phyloP scores from a whole-genome alignment of 2,888 invertebrate species.

The Eustalomyia histrio region DNA sequence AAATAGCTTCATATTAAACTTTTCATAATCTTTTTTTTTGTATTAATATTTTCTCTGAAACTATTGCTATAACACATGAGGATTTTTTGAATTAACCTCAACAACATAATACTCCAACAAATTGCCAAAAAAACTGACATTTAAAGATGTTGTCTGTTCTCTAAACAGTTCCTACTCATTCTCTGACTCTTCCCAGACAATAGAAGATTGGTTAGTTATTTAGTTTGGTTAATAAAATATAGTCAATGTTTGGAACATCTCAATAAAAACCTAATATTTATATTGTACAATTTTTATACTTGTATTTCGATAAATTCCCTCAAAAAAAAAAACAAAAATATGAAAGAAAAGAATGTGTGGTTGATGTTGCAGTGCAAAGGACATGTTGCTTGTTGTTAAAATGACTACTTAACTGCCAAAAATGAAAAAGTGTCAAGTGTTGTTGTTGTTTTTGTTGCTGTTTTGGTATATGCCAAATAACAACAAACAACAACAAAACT shows the following conservation, averaged over 20 bases:
- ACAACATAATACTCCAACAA: slow-evolving; percentile 20
- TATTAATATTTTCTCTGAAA: not conserved
- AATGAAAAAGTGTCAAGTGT: slow-evolving; percentile 46
- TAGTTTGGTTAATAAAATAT: slow-evolving; percentile 45
- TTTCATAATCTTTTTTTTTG: not conserved
- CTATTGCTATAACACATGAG: not conserved
- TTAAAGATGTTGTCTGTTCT: slow-evolving; percentile 34
- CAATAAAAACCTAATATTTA: slow-evolving; percentile 15
- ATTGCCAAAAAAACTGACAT: slow-evolving; percentile 40
- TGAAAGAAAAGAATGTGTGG: slow-evolving; percentile 12
- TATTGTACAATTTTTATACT: not conserved
- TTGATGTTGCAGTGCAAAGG: slow-evolving; percentile 48
- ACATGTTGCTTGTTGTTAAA: slow-evolving; percentile 45
- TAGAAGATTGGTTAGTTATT: not conserved
- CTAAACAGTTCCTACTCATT: not conserved
- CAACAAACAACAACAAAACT: slow-evolving; percentile 35
- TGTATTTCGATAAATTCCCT: not conserved
- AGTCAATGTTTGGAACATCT: slow-evolving; percentile 32
- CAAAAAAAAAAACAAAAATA: not conserved
- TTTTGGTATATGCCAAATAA: slow-evolving; percentile 39
- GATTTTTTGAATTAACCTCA: not conserved
- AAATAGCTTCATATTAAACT: not conserved
- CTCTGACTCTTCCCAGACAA: not conserved
- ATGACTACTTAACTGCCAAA: slow-evolving; percentile 46
- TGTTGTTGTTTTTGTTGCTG: slow-evolving; percentile 33